Conservation (phyloP, 92 coral and sea anemone species). For the Meandrina meandrites region DNA sequence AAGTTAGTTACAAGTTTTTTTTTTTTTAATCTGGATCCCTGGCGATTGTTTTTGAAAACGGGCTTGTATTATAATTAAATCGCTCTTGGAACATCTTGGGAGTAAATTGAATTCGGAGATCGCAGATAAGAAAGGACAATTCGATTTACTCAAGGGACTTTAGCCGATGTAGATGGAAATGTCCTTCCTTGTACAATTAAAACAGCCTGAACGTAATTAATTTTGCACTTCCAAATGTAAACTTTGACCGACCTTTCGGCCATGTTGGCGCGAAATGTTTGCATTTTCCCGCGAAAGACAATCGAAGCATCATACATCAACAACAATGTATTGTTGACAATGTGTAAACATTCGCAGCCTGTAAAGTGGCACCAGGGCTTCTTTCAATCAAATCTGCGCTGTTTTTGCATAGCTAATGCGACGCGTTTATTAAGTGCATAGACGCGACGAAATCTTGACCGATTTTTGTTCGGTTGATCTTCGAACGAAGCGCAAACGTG, state of each 20-base stretch:
- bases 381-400: constrained; percentile 40
- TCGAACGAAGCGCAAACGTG: neutral
- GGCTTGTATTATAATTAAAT: constrained; percentile 5
- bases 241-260: constrained; percentile 44
- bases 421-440: constrained; percentile 16
- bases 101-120: constrained; percentile 16
- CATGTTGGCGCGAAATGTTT: constrained; percentile 27
- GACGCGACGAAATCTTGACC: constrained; percentile 27
- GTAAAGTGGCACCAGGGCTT: constrained; percentile 30
- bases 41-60: constrained; percentile 16
- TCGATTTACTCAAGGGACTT: constrained; percentile 28
- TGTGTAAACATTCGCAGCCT: constrained; percentile 39
- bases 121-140: constrained; percentile 14
- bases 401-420: constrained; percentile 50
- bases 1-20: neutral
- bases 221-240: constrained; percentile 51
- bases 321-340: constrained; percentile 60
- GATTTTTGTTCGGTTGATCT: neutral
- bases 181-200: constrained; percentile 40
- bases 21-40: neutral
- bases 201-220: constrained; percentile 42
- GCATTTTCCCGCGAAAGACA: constrained; percentile 43
- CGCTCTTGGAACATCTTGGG: constrained; percentile 19
- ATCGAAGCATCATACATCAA: constrained; percentile 36
- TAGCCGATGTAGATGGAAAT: constrained; percentile 22